phyloP scores from a whole-genome alignment of 1,140 invertebrate species.

The Oncopodura yosiiana region DNA sequence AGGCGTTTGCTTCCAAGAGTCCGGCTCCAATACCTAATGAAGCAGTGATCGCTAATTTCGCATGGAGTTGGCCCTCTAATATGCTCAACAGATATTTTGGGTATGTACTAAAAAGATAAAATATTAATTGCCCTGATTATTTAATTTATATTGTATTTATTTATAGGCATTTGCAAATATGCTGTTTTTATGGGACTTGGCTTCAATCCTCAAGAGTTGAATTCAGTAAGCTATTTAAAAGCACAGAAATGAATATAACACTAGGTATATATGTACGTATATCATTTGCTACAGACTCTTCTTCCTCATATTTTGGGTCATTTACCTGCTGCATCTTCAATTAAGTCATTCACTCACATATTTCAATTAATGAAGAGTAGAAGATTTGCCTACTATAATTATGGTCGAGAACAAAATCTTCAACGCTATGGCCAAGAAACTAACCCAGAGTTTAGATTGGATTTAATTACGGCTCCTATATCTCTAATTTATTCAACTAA shows the following conservation, averaged over 20 bases:
- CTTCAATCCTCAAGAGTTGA: background rate
- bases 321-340: slow-evolving; percentile 50
- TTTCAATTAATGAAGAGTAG: slow-evolving; percentile 38
- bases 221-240: background rate
- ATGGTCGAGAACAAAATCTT: slow-evolving; percentile 49
- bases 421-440: slow-evolving; percentile 51
- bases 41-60: no score
- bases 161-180: background rate
- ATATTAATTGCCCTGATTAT: no score
- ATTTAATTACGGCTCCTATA: no score
- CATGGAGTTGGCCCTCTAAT: no score
- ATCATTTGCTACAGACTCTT: slow-evolving; percentile 34
- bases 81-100: no score
- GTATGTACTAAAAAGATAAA: no score
- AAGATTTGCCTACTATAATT: slow-evolving; percentile 48
- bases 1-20: no score
- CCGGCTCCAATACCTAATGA: no score
- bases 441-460: no score
- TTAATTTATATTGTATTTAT: background rate
- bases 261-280: background rate
- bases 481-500: no score
- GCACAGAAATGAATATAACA: background rate
- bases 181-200: background rate
- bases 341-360: slow-evolving; percentile 44
- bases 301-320: slow-evolving; percentile 37